Base-by-base conservation (phyloP, 2,113 vertebrate genomes). In the Corythornis vintsioides region DNA sequence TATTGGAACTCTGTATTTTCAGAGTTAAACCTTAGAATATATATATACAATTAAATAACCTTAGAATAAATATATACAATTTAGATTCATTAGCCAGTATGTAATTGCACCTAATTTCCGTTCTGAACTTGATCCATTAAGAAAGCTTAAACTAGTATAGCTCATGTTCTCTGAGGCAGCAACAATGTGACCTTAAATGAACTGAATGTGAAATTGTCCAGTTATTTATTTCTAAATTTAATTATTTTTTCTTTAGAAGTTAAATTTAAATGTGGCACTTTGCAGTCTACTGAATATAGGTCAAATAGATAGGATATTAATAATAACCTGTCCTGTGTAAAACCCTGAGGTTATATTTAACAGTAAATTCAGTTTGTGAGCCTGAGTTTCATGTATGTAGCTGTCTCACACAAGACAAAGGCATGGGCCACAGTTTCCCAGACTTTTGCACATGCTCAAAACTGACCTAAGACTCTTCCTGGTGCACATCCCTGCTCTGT, bases 171-270 rank as follows among this genome's bases (percentile, higher is more conserved):
- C 45, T 69, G 74, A 85, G 48, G 75, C 42, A 87, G 60, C 65
- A 88, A 63, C 61, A 87, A 14, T 53, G 69, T 86, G 82, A 86
- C 92, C 90, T 84, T 59, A 89, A 89, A 75, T 40, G 77, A 90
- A 69, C 70, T 72, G 56, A 88, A 86, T 89, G 57, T 35, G 78
- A 84, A 93, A 88, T 65, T 85, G 40, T 55, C 40, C 12, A 40
- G 70, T 84, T 59, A 86, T 14, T 79, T 57, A 93, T 92, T 93
- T 92, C 94, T 65, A 35, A 82, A 79, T 86, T 93, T 82, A 90
- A 89, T 90, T 96, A 69, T 71, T 90, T 92, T 94, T 86, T 31
- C 61, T 86, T 89, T 71, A 79, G 40, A 94, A 90, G 69, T 93
- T 69, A 61, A 75, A 94, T 88, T 92, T 92, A 94, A 82, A 90